Conservation (phyloP, 2,797 vertebrate species). For the Hylomyscus alleni region DNA sequence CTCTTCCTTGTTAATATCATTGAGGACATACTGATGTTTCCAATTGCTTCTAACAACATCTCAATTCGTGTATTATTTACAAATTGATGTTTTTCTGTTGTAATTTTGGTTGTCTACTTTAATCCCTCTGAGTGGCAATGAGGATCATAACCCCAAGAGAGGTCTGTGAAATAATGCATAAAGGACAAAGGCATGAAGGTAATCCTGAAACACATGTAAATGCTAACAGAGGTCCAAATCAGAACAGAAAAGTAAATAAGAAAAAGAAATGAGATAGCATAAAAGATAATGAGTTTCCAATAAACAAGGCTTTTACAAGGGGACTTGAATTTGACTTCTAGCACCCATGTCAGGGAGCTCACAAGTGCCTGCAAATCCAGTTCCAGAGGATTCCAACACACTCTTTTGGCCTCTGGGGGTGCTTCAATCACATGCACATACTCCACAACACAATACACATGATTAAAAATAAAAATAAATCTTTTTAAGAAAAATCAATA, state of each 20-base stretch:
- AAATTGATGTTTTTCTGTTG: too few relatives aligned
- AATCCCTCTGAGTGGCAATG: too few relatives aligned
- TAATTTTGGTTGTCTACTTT: too few relatives aligned
- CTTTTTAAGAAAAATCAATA: background rate
- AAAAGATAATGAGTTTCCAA: background rate
- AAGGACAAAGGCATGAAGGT: background rate
- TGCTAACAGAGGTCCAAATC: background rate
- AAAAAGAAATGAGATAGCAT: background rate
- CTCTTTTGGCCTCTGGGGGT: too few relatives aligned
- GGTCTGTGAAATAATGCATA: too few relatives aligned
- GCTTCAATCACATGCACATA: background rate
- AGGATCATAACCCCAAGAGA: too few relatives aligned
- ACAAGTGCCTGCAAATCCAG: background rate
- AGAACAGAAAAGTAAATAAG: background rate
- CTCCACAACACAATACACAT: background rate
- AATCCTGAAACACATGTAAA: background rate
- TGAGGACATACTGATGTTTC: too few relatives aligned
- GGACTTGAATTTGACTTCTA: background rate
- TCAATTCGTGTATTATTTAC: too few relatives aligned
- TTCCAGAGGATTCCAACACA: too few relatives aligned
- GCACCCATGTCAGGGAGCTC: background rate
- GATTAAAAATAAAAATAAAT: background rate
- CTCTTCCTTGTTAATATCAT: too few relatives aligned
- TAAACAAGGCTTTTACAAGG: background rate
- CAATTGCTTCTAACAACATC: too few relatives aligned